Percentiles rank a stretch among this genome's conserved stretches.
Conservation (phyloP, 2,113 vertebrate genomes). For the Notothenia coriiceps region DNA sequence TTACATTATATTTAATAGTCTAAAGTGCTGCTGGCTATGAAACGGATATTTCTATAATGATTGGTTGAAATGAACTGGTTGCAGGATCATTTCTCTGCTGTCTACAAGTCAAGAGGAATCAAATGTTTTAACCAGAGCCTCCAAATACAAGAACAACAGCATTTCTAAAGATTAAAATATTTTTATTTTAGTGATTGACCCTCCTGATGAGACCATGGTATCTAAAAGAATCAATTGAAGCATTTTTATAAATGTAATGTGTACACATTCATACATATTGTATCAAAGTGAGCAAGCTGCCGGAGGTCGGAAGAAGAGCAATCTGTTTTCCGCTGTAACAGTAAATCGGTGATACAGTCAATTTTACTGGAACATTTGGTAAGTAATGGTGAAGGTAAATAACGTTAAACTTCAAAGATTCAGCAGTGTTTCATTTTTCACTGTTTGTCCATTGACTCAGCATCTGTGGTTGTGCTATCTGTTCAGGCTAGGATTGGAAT, state of each 20-base stretch:
- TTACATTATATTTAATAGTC: conserved; percentile 53
- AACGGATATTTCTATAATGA: conserved; percentile 51
- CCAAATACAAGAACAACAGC: not conserved
- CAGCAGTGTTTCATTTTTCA: conserved; percentile 67
- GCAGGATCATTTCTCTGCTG: conserved; percentile 31
- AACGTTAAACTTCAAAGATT: conserved; percentile 74
- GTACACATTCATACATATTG: conserved; percentile 50
- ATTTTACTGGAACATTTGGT: conserved; percentile 75
- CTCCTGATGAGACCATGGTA: conserved; percentile 12
- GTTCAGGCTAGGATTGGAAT: conserved; percentile 69
- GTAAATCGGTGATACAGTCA: conserved; percentile 58
- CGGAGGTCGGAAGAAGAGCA: conserved; percentile 34
- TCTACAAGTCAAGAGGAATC: conserved; percentile 22
- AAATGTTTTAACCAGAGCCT: conserved; percentile 13
- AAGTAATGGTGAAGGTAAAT: conserved; percentile 75
- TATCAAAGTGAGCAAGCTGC: conserved; percentile 38
- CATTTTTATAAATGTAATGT: conserved; percentile 32
- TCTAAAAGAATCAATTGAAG: conserved; percentile 30
- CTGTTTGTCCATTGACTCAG: conserved; percentile 75
- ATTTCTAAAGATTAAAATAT: not conserved
- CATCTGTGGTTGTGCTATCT: conserved; percentile 71
- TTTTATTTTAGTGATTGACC: conserved; percentile 23
- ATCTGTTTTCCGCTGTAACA: conserved; percentile 46
- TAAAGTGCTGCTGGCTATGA: conserved; percentile 48
- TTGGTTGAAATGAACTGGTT: conserved; percentile 45